phyloP scores from a whole-genome alignment of 1,140 invertebrate species.

The Ptiloglossa arizonensis region DNA sequence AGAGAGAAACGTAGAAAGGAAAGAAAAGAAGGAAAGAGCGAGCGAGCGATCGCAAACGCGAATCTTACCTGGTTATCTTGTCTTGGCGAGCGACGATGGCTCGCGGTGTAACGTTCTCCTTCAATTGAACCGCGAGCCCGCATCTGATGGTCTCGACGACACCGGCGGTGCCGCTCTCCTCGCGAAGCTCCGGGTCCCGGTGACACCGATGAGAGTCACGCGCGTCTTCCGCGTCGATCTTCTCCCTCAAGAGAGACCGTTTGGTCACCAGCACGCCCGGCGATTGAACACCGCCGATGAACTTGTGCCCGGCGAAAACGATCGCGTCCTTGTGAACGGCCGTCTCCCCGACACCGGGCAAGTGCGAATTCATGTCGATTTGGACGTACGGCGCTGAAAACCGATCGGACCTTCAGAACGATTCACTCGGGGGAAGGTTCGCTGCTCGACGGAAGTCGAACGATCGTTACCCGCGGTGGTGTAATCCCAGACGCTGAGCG shows the following conservation, averaged over 20 bases:
- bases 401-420: too few relatives aligned
- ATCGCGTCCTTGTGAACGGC: conserved; percentile 93
- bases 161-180: conserved; percentile 93
- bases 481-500: conserved; percentile 95
- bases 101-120: conserved; percentile 89
- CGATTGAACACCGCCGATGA: conserved; percentile 94
- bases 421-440: not conserved
- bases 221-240: conserved; percentile 76
- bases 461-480: conserved; percentile 87
- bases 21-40: too few relatives aligned
- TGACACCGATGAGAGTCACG: conserved; percentile 78
- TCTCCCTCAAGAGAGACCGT: conserved; percentile 81
- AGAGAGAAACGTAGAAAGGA: too few relatives aligned
- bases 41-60: not conserved
- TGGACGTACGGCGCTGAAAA: conserved; percentile 88
- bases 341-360: conserved; percentile 85
- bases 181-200: conserved; percentile 84
- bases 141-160: conserved; percentile 92
- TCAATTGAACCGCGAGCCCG: conserved; percentile 93
- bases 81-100: conserved; percentile 89
- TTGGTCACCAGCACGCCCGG: conserved; percentile 86
- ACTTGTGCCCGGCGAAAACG: conserved; percentile 95
- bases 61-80: conserved; percentile 85
- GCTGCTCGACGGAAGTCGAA: not conserved
- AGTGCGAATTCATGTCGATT: conserved; percentile 93